Base-by-base conservation (phyloP, 2,113 vertebrate genomes). In the Dipodomys spectabilis region DNA sequence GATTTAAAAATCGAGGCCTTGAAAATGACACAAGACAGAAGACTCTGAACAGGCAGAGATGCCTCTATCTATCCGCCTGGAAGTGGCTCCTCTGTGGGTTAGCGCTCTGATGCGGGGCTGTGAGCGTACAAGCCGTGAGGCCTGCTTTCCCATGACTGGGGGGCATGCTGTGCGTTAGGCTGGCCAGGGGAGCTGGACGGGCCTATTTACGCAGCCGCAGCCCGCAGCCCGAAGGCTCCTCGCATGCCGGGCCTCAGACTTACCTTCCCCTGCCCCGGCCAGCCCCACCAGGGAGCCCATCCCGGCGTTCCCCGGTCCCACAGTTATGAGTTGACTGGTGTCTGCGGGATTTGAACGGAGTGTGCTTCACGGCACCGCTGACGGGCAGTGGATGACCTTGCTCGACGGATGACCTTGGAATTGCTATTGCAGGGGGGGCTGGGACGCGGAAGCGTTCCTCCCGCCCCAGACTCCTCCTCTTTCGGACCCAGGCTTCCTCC, bases 131-230 rank as follows among this genome's bases (percentile, higher is more conserved):
- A 9, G 3, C 85, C 81, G 73, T 82, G 68, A 35, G 45, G 49
- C 32, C 45, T 75, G 35, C 53, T 92, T 84, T 93, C 73, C 65
- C 32, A 12, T 86, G 87, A 91, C 6, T 25, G 16, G 49, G 86
- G 82, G 87, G 72, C 87, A 53, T 44, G 23, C 60, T 28, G n/a
- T 49, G 69, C 89, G 86, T 84, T 91, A 57, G 28, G 44, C 28
- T 73, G 23, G 32, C 49, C 27, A 44, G 69, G 19, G 35, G 75
- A 83, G n/a, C 13, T 60, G 3, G 77, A 12, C 18, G 35, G 39
- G 35, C 35, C 3, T 94, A 78, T 95, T 92, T 92, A 60, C 68
- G 30, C 44, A 94, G 81, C 12, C 88, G 74, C 57, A 13, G 75
- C 49, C 57, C 3, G 6, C 3, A 71, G 77, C 22, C 15, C n/a